Conservation (phyloP, 2,888 invertebrate genomes). For the Tryphoninae sp. region DNA sequence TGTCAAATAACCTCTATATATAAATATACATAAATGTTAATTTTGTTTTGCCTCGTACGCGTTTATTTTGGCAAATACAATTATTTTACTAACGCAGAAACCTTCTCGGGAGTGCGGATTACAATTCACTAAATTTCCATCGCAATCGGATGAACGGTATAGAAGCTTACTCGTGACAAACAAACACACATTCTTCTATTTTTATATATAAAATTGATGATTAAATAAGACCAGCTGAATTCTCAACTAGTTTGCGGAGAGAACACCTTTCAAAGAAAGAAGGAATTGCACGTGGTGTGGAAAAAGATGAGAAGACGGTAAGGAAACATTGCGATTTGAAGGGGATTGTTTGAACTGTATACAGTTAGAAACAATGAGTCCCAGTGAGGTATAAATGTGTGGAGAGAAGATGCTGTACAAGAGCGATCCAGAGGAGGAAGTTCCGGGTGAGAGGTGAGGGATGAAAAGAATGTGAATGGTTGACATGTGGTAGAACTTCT, state of each 20-base stretch:
- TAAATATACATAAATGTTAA: no score
- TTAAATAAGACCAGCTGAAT: constrained; percentile 76
- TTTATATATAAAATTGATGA: constrained; percentile 77
- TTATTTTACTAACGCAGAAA: no score
- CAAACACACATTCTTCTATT: no score
- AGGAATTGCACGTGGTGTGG: constrained; percentile 10
- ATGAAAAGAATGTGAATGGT: constrained; percentile 42
- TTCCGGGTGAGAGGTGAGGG: constrained; percentile 16
- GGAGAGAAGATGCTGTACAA: constrained; percentile 15
- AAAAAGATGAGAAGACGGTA: constrained; percentile 24
- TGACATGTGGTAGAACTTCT: constrained; percentile 64
- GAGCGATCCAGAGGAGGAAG: constrained; percentile 11
- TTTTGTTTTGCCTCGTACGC: no score
- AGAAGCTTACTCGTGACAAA: no score
- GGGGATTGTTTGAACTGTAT: constrained; percentile 21
- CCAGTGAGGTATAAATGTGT: not conserved
- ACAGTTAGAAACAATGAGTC: constrained; percentile 1
- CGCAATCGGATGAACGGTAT: no score
- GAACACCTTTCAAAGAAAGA: constrained; percentile 34
- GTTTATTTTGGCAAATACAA: no score
- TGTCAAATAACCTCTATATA: no score
- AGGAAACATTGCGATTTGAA: constrained; percentile 22
- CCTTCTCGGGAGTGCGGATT: no score
- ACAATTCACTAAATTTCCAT: no score
- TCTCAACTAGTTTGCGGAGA: constrained; percentile 69